Percentiles rank a stretch among this genome's conserved stretches.
Evolutionary conservation across 2,797 vertebrate species (phyloP).

Genomic region (Salmo trutta): DNA sequence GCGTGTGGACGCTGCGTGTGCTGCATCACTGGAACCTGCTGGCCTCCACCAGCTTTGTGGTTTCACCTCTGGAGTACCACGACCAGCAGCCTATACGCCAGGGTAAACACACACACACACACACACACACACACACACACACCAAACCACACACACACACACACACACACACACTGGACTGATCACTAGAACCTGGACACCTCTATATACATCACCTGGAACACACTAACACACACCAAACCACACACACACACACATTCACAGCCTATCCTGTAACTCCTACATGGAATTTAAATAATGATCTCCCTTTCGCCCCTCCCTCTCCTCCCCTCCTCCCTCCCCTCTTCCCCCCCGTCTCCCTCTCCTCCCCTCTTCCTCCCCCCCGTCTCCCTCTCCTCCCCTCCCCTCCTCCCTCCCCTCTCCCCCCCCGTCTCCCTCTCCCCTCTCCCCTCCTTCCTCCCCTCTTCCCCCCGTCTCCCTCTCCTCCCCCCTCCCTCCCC

Average conservation of each 20-base stretch:
- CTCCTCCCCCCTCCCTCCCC: no score
- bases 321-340: not conserved
- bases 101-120: slow-evolving; percentile 75
- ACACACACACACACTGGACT: slow-evolving; percentile 7
- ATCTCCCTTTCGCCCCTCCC: no score
- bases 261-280: no score
- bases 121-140: not conserved
- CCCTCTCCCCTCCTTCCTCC: no score
- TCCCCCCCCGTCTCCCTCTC: not conserved
- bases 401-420: not conserved
- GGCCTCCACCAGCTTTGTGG: slow-evolving; percentile 90
- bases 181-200: no score
- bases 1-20: slow-evolving; percentile 89
- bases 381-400: not conserved
- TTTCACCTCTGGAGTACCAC: slow-evolving; percentile 88
- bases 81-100: slow-evolving; percentile 82
- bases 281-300: not conserved
- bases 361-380: not conserved
- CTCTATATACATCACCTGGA: no score
- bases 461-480: not conserved
- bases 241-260: not conserved
- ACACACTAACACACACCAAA: not conserved
- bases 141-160: not conserved
- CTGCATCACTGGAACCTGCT: slow-evolving; percentile 92
- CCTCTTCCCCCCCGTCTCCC: no score